These are phyloP conservation scores for Diaphora mendica DNA, from an alignment of 2,888 invertebrate genomes.

Conservation along the genomic window DNA sequence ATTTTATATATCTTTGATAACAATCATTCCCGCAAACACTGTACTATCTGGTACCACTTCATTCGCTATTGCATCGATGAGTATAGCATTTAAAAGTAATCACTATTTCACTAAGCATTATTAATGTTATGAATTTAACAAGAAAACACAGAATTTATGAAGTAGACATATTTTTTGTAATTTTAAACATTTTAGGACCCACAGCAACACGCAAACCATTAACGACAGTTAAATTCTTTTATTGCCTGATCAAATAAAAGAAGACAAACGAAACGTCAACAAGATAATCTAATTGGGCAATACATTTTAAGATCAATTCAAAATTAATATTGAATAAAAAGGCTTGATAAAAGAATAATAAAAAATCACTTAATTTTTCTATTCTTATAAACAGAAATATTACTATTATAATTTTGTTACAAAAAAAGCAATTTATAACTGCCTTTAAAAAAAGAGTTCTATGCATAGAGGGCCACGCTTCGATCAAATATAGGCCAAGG, in stretches of 20 bases:
- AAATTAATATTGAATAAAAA: no score
- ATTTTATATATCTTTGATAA: constrained; percentile 74
- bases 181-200: constrained; percentile 46
- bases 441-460: no score
- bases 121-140: constrained; percentile 36
- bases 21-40: constrained; percentile 72
- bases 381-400: no score
- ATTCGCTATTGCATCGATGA: constrained; percentile 34
- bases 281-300: not conserved
- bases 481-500: no score
- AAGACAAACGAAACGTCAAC: constrained; percentile 18
- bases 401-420: no score
- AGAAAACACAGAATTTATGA: constrained; percentile 32
- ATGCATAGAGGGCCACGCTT: no score
- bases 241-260: constrained; percentile 30
- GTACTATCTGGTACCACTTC: constrained; percentile 55
- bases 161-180: constrained; percentile 40
- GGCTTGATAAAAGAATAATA: no score
- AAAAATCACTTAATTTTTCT: no score
- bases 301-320: not conserved
- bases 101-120: constrained; percentile 39
- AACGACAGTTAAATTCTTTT: constrained; percentile 29
- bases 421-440: no score
- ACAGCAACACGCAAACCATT: constrained; percentile 59
- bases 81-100: constrained; percentile 18